Evolutionary conservation across 2,797 vertebrate species (phyloP), one percentile per base, ranked within the genome.

Genomic region (Hydrocynus forskahlii): DNA sequence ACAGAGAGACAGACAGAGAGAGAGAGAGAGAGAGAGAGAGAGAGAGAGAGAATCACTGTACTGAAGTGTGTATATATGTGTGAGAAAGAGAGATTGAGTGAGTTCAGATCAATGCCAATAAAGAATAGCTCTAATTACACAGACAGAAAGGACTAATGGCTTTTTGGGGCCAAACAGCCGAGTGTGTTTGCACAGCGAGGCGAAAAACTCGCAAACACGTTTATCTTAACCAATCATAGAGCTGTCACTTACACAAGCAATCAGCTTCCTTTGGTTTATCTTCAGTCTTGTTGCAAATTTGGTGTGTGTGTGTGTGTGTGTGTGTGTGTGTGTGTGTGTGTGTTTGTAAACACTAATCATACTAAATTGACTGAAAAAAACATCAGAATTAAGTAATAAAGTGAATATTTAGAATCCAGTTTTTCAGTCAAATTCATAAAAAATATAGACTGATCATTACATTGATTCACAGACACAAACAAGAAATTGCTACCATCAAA

Each of bases 51-150:
- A 54, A 57, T 35, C 14, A 38, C 16, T 59, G 55, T 59, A 21
- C 2, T 21, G n/a, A 73, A 14, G 52, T 70, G 62, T 68, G 55
- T 59, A 17, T 67, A 40, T 29, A 21, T 62, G 55, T 3, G 74
- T 23, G 72, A 16, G 50, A 43, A 38, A 43, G 64, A 9, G 40
- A 45, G 19, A 23, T 5, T 21, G 66, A 45, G 16, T 13, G 17
- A 60, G 38, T 29, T 54, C 29, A 70, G 29, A 81, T 70, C 73
- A 76, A 63, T 70, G 45, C 45, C 40, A 76, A 76, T 81, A 76
- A 81, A 66, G 25, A 76, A 70, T 54, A 62, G 40, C 66, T 69
- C 23, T 70, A 81, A 81, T 81, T 69, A 81, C 23, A 21, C 63
- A 48, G 50, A 48, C 64, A n/a, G 4, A 43, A 75, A 60, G 23